Evolutionary conservation across 2,113 vertebrate species (phyloP).

Genomic region (Phycodurus eques): DNA sequence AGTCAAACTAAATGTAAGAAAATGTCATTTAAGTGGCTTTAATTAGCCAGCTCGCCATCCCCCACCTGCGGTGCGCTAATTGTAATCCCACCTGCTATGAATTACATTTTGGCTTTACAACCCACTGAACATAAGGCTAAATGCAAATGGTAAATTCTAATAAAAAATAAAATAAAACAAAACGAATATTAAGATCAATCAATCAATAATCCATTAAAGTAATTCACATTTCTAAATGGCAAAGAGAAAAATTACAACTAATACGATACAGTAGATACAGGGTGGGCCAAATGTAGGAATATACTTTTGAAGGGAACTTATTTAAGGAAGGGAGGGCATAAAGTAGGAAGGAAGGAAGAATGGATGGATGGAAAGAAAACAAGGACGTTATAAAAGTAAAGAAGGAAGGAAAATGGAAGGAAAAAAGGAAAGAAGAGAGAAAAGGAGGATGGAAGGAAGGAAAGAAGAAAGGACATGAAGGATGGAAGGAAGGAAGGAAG

Average conservation of each 20-base stretch:
- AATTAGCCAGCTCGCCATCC: slow-evolving; percentile 39
- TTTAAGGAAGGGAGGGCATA: background rate
- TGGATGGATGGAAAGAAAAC: too few species aligned
- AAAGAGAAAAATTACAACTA: too few species aligned
- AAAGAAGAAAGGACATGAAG: too few species aligned
- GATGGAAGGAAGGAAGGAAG: background rate
- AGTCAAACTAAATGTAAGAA: slow-evolving; percentile 28
- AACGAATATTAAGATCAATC: background rate
- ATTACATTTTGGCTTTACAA: slow-evolving; percentile 28
- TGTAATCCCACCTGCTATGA: slow-evolving; percentile 48
- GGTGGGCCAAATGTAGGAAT: too few species aligned
- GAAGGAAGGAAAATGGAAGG: too few species aligned
- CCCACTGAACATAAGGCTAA: slow-evolving; percentile 13
- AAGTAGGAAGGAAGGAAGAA: background rate
- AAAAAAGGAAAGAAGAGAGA: too few species aligned
- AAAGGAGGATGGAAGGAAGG: too few species aligned
- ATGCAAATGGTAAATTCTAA: slow-evolving; percentile 1
- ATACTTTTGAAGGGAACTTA: too few species aligned
- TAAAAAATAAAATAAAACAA: slow-evolving; percentile 8
- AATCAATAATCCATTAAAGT: background rate
- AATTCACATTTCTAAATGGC: background rate
- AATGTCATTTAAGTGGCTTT: slow-evolving; percentile 47
- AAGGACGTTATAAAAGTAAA: too few species aligned
- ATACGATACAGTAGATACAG: too few species aligned
- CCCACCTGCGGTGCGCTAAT: slow-evolving; percentile 19